Evolutionary conservation across 2,797 vertebrate genomes (phyloP).

Genomic region (Diceros bicornis): DNA sequence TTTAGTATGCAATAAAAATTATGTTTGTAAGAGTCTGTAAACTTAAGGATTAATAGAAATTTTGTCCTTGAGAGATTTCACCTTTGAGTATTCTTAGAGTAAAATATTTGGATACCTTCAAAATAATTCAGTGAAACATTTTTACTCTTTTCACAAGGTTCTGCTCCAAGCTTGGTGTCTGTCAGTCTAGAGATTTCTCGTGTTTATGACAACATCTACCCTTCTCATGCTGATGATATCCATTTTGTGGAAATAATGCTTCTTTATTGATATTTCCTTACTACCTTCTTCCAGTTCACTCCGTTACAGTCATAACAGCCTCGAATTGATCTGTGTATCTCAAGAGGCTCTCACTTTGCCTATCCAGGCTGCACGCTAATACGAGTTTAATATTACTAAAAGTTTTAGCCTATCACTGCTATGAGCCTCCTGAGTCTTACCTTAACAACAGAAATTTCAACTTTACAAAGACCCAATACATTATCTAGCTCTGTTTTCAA

Average conservation of each 20-base stretch:
- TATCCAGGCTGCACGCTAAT: not conserved
- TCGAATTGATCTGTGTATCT: not conserved
- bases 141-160: conserved; percentile 23
- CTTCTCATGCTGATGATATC: not conserved
- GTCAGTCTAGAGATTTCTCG: not conserved
- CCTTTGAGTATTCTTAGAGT: not conserved
- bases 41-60: conserved; percentile 37
- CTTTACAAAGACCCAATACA: not conserved
- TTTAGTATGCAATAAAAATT: not conserved
- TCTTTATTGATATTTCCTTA: not conserved
- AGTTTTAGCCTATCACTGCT: not conserved
- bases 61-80: not conserved
- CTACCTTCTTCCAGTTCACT: not conserved
- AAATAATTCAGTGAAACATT: not conserved
- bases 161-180: not conserved
- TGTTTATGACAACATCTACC: not conserved
- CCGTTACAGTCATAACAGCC: not conserved
- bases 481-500: not conserved
- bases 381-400: not conserved
- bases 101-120: not conserved
- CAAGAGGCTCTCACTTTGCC: not conserved
- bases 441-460: not conserved
- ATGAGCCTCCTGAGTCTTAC: not conserved
- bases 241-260: not conserved
- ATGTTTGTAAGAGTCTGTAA: not conserved